Evolutionary conservation across 2,113 vertebrate species (phyloP), one percentile per base, ranked within the genome.

Genomic region (Corynorhinus townsendii): DNA sequence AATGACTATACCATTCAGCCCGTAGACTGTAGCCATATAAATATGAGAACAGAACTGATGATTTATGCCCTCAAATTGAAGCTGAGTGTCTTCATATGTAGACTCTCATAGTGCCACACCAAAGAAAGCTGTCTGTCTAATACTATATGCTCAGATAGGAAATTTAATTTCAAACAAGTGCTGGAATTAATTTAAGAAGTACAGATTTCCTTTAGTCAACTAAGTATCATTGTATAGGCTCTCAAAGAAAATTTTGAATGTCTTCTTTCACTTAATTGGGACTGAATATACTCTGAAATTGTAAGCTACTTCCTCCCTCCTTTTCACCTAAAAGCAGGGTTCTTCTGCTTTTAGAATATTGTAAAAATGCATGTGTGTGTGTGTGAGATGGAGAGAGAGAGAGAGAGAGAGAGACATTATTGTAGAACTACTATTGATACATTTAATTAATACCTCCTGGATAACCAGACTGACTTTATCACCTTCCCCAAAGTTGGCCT

Each of bases 1-100:
- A 98, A 98, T 97, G 96, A 97, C 98, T 98, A 97, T 97, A 92
- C 96, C 94, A 95, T 98, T 98, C 97, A 97, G 95, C 97, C 98
- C 69, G 22, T 71, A 96, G 91, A 96, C 97, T 98, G 16, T 95
- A 92, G 89, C 93, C 81, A 83, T 89, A 89, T 98, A 97, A 97
- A 97, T 97, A 97, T 93, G 97, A 97, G 86, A 97, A 89, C 96
- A 97, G 95, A 95, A 95, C 20, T 4, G 94, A 35, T 93, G 96
- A 97, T 97, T 97, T 98, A 96, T 90, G 72, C 82, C 71, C 89
- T 94, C 86, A 77, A 95, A 96, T 86, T 94, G 90, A 97, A 96
- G 94, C 92, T 93, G 94, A 96, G 84, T 94, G 84, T 98, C 97
- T 97, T 96, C 94, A 92, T 96, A 93, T 90, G 47, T 69, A 94